Evolutionary conservation across 2,797 vertebrate species (phyloP), one percentile per base, ranked within the genome.

Genomic region (Etheostoma perlongum): DNA sequence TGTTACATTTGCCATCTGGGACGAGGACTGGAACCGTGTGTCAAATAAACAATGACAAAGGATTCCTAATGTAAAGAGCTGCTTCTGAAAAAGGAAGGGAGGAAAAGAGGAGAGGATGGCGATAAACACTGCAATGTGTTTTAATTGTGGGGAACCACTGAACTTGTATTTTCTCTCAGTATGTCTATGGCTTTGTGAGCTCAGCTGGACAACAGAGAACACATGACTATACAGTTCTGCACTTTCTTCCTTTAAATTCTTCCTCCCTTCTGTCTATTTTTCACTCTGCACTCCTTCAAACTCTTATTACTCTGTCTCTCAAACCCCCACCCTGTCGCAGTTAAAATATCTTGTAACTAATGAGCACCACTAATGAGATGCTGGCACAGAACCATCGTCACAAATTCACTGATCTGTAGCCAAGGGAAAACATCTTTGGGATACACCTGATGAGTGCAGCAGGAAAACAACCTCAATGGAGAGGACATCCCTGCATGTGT

Each of bases 121-220:
- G 72, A 79, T 62, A 52, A 25, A 61, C 61, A 25, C 72, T 6
- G 69, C 55, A 23, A 16, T 67, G 76, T 49, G 44, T 74, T 86
- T 86, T 87, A 79, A 91, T 88, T 83, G 60, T 27, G 60, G 71
- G 74, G 70, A 66, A 71, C 73, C 59, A 55, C 36, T 57, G 81
- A 61, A 73, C 60, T 79, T 75, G 59, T 83, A 82, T 83, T 89
- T 88, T 80, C 74, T 87, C 66, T 75, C 48, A 51, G 81, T 84
- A 44, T 55, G 83, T 84, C 79, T 86, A 75, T 67, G 64, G 79
- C 85, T 92, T 83, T 84, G 81, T 85, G 87, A 88, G 85, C 89
- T 90, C 90, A 91, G 90, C 89, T 93, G 89, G 89, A 91, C 66
- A 83, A 85, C 88, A 90, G 85, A 89, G 89, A 88, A 83, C 92